A percentile compares a stretch with the other conserved stretches of the same genome.
These are phyloP conservation scores for Styela plicata DNA, from an alignment of 23 tunicate species.

Conservation along the genomic window DNA sequence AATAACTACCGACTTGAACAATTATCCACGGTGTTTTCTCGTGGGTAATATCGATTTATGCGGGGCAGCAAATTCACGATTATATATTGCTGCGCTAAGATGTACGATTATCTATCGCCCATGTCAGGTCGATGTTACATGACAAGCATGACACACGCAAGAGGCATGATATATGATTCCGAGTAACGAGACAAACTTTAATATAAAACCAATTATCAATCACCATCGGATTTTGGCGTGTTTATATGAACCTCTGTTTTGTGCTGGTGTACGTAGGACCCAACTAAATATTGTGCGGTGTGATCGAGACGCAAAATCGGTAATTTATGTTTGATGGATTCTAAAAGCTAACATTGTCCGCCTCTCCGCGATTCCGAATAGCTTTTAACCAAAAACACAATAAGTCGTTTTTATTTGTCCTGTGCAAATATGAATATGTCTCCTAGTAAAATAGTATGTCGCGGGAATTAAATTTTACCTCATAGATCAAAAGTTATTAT, in stretches of 20 bases:
- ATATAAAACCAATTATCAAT: neutral
- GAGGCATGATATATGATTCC: too few species aligned
- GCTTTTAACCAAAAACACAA: neutral
- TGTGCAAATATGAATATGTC: neutral
- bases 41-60: too few species aligned
- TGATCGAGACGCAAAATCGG: neutral
- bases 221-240: neutral
- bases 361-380: neutral
- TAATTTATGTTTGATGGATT: neutral
- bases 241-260: neutral
- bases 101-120: too few species aligned
- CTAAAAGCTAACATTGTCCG: neutral
- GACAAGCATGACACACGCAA: too few species aligned
- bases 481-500: neutral
- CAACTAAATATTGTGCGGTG: neutral
- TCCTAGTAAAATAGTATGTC: too few species aligned
- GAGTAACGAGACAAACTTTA: too few species aligned
- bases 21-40: too few species aligned
- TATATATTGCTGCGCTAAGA: too few species aligned
- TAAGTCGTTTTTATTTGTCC: neutral
- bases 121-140: too few species aligned
- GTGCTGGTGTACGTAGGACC: neutral
- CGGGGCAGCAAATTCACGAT: too few species aligned
- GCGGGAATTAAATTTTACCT: neutral
- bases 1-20: too few species aligned